A percentile compares a stretch with the other conserved stretches of the same genome.
phyloP scores from a whole-genome alignment of 2,888 invertebrate species.

The Exephanes ischioxanthus region DNA sequence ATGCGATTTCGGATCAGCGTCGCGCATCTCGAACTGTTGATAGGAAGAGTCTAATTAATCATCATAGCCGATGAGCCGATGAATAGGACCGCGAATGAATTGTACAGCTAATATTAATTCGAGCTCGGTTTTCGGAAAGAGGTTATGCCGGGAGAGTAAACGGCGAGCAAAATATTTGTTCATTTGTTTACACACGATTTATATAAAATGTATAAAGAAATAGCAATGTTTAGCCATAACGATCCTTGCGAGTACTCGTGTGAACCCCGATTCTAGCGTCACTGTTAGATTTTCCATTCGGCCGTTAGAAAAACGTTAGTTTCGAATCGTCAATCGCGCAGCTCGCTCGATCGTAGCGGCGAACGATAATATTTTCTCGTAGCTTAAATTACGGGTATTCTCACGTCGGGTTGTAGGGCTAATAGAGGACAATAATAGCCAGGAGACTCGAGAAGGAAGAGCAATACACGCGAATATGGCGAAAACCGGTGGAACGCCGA shows the following conservation, averaged over 20 bases:
- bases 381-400: no score
- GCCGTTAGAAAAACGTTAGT: conserved; percentile 11
- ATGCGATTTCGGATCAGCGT: background rate
- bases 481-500: conserved; percentile 20
- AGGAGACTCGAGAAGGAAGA: background rate
- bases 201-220: background rate
- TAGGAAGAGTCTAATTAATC: background rate
- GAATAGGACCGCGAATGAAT: background rate
- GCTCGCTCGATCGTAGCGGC: background rate
- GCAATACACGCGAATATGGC: background rate
- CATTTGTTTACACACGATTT: background rate
- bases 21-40: background rate
- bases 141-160: background rate
- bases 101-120: background rate
- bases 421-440: background rate
- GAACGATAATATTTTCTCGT: background rate
- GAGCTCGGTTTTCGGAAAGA: background rate
- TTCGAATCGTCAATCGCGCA: background rate
- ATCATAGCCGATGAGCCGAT: no score
- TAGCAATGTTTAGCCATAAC: background rate
- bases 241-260: conserved; percentile 36
- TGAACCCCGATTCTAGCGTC: conserved; percentile 69
- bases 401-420: background rate
- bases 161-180: background rate
- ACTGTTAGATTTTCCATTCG: conserved; percentile 58